Base-by-base conservation (phyloP, 2,797 vertebrate genomes). In the Sebastes hubbsi region DNA sequence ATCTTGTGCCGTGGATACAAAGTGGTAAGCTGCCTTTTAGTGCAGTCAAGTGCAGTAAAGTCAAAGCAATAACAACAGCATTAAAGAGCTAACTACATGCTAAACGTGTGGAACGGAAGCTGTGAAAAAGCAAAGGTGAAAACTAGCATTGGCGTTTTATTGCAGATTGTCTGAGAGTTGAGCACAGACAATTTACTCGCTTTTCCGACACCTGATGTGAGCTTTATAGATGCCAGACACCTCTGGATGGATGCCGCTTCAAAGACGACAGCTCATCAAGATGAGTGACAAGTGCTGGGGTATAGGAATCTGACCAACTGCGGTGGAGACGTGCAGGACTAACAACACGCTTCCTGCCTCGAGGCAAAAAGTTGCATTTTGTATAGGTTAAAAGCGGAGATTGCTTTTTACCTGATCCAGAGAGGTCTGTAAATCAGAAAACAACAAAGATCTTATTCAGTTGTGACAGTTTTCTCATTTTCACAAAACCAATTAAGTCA, bases 271-370 rank as follows among this genome's bases (percentile, higher is more conserved):
- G 78, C 84, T 85, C 61, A 84, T 89, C 88, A 91, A 65, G 55
- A 77, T 82, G 87, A 90, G 27, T 89, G 91, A 89, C 89, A 87
- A 73, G 68, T 75, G 72, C 54, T 49, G 58, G 60, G 58, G 20
- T 54, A 42, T 6, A 66, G 66, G 55, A 86, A 77, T 72, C 20
- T 68, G 61, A 84, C 75, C 80, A 75, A 70, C 58, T 65, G 67
- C 55, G 61, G 52, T 25, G 56, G 69, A 81, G 58, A 32, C 5
- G 9, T 54, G 63, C 14, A 29, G 5, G 54, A 67, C 58, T 46
- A 78, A 85, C 29, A 46, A 16, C 64, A 69, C 60, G 58, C 30
- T 61, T 75, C n/a, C 55, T 67, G 69, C 77, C 61, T 72, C 16
- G 20, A 67, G 67, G 64, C 10, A 75, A 72, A 49, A 55, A 46